Evolutionary conservation across 1,140 invertebrate species (phyloP).

Genomic region (Probaryconus sp.): DNA sequence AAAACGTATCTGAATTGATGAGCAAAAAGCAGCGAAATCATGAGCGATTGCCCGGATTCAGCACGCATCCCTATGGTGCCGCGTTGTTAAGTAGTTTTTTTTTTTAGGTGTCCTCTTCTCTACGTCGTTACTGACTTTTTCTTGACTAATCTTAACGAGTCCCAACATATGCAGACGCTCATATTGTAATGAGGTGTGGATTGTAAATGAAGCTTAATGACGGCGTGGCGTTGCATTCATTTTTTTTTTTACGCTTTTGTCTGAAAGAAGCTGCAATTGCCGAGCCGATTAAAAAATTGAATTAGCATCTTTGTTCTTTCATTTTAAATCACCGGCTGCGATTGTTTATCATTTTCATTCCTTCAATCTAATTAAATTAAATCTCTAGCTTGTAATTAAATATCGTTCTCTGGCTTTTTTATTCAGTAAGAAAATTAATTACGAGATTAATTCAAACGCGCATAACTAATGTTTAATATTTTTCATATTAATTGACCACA

Average conservation of each 20-base stretch:
- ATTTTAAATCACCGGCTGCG: conserved; percentile 11
- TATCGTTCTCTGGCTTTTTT: conserved; percentile 7
- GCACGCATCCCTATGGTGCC: conserved; percentile 53
- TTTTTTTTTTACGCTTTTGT: conserved; percentile 56
- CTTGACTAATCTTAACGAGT: conserved; percentile 69
- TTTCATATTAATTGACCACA: too few relatives aligned
- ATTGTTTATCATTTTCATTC: conserved; percentile 37
- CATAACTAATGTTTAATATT: too few relatives aligned
- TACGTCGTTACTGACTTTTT: conserved; percentile 74
- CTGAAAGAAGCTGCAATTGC: conserved; percentile 27
- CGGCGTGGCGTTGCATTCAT: conserved; percentile 53
- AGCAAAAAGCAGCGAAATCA: conserved; percentile 71
- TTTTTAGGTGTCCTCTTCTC: conserved; percentile 62
- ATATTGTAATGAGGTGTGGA: conserved; percentile 75
- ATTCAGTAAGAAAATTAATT: too few relatives aligned
- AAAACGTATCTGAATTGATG: conserved; percentile 68
- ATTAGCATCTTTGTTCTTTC: conserved; percentile 45
- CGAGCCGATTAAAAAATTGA: conserved; percentile 36
- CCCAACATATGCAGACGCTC: conserved; percentile 53
- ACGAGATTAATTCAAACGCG: too few relatives aligned
- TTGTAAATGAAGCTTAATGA: conserved; percentile 77
- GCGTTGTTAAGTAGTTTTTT: conserved; percentile 68
- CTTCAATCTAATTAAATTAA: conserved; percentile 32
- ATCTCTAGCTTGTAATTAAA: conserved; percentile 34
- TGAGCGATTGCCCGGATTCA: conserved; percentile 66